Evolutionary conservation across 2,113 vertebrate species (phyloP), one percentile per base, ranked within the genome.

Genomic region (Tiliqua scincoides): DNA sequence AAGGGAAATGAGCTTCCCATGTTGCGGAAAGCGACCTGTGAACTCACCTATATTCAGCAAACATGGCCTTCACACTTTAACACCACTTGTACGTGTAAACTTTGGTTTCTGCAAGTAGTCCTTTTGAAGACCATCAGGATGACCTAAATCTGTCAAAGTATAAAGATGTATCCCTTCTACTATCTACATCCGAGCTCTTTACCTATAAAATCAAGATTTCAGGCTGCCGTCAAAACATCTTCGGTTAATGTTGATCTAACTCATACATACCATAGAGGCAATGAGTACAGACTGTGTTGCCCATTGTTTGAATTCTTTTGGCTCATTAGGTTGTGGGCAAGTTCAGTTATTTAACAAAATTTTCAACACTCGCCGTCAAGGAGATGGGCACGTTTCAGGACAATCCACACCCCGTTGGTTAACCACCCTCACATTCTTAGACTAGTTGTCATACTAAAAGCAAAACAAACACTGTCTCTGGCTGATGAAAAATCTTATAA

Each of bases 381-480:
- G 87, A 89, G 74, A 0, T 79, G 57, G 57, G 71, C 85, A 82
- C 20, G 77, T 77, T 88, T 1, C 12, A 87, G 90, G 87, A 70
- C 88, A 91, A 35, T 8, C 73, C 79, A 48, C 85, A 75, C 79
- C 37, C 54, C 35, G 30, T 84, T 87, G 91, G 89, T 84, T 92
- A 79, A 89, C 85, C 88, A 91, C 81, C 59, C 87, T 65, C 79
- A 85, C 89, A 96, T 95, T 95, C 94, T 93, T 95, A 96, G 94
- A 95, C 93, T 92, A 94, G 85, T 84, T 0, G 63, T 94, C 95
- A 96, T 94, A 85, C 92, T 90, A 79, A 93, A 90, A 93, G 88
- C 91, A 93, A 90, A 12, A 93, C 93, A 91, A 89, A 92, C 91
- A 93, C 85, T 90, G 94, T 90, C 89, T 89, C 87, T 85, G 88